Evolutionary conservation across 2,113 vertebrate species (phyloP).

Genomic region (Equus przewalskii): DNA sequence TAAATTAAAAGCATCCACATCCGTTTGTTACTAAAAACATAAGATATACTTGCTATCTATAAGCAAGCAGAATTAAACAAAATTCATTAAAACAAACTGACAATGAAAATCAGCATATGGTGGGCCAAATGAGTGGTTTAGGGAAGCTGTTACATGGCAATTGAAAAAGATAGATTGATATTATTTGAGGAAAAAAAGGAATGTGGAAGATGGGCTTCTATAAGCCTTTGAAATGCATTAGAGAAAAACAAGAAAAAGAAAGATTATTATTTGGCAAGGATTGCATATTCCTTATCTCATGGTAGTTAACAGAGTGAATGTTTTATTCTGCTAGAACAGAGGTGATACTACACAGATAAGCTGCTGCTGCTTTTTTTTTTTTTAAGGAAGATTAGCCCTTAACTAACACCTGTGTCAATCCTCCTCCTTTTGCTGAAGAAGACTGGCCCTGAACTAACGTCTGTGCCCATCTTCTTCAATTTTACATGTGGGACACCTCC

Average conservation of each 20-base stretch:
- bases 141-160: background rate
- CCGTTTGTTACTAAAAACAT: background rate
- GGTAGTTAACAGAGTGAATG: background rate
- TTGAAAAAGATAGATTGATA: background rate
- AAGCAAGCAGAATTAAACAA: background rate
- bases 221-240: background rate
- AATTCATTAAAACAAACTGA: background rate
- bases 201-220: background rate
- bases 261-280: background rate
- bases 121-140: background rate
- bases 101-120: background rate
- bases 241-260: background rate
- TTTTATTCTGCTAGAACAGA: background rate
- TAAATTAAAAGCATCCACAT: background rate
- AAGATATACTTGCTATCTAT: background rate
- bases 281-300: background rate
- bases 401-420: too few relatives aligned
- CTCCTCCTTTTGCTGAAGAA: too few relatives aligned
- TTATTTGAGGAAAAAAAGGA: background rate
- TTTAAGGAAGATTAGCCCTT: too few relatives aligned
- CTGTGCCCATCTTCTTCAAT: too few relatives aligned
- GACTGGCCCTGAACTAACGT: too few relatives aligned
- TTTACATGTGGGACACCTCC: too few relatives aligned
- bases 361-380: too few relatives aligned
- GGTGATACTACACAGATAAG: background rate